These are phyloP conservation scores for Alces alces DNA, from an alignment of 2,113 vertebrate species.

Conservation along the genomic window DNA sequence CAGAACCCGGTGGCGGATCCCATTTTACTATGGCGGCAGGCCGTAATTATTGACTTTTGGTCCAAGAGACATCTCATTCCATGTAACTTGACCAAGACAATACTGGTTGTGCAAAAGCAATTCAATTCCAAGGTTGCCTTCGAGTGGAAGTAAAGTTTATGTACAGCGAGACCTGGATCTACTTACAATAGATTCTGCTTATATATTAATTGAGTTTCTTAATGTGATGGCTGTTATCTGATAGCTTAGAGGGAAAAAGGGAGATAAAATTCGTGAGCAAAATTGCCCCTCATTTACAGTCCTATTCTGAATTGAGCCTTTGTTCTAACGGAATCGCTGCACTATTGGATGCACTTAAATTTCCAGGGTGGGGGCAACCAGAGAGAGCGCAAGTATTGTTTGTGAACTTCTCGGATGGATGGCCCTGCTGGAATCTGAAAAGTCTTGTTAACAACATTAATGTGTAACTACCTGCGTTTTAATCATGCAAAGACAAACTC, in stretches of 20 bases:
- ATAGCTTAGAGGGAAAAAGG: background rate
- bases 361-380: background rate
- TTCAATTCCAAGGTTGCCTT: background rate
- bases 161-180: background rate
- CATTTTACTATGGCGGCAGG: fast-evolving
- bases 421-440: background rate
- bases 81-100: background rate
- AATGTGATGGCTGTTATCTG: background rate
- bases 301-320: background rate
- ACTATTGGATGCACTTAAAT: fast-evolving
- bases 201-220: background rate
- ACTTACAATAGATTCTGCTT: background rate
- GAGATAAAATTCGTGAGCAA: background rate
- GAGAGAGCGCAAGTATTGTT: fast-evolving
- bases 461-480: background rate
- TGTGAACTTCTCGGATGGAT: background rate
- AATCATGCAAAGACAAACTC: background rate
- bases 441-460: background rate
- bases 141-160: fast-evolving
- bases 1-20: fast-evolving
- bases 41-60: fast-evolving
- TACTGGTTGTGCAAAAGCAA: background rate
- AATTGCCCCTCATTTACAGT: background rate
- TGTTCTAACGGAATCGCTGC: fast-evolving
- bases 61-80: fast-evolving